Conservation (phyloP, 2,888 invertebrate species). For the Scaptomyza tumidula region DNA sequence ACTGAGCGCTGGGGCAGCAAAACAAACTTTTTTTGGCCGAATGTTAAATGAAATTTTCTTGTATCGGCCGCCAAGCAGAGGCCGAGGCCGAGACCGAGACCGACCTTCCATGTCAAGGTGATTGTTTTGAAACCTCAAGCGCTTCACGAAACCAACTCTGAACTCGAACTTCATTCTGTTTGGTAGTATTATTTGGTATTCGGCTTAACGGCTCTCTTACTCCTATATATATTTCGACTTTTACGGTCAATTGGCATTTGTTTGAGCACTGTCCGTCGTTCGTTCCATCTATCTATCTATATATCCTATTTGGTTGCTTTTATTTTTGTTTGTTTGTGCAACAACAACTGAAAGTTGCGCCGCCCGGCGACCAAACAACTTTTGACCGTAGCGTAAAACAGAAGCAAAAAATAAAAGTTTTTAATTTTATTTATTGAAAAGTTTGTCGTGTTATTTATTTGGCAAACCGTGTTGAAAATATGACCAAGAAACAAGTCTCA, state of each 20-base stretch:
- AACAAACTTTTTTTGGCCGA: slow-evolving; percentile 46
- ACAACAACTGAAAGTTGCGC: slow-evolving; percentile 56
- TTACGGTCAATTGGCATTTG: slow-evolving; percentile 80
- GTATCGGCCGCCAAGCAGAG: slow-evolving; percentile 2
- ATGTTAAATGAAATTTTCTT: slow-evolving; percentile 52
- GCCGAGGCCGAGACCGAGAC: too few species aligned
- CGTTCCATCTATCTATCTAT: slow-evolving; percentile 6
- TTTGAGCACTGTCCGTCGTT: slow-evolving; percentile 42
- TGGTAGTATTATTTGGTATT: slow-evolving; percentile 34
- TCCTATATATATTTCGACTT: slow-evolving; percentile 54
- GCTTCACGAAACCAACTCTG: slow-evolving; percentile 45
- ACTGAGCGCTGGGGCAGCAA: slow-evolving; percentile 41
- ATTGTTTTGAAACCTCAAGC: slow-evolving; percentile 78
- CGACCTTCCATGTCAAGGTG: slow-evolving; percentile 69
- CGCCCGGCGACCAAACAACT: slow-evolving; percentile 68
- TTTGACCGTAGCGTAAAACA: slow-evolving; percentile 57
- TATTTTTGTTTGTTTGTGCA: slow-evolving; percentile 50
- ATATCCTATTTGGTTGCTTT: slow-evolving; percentile 9
- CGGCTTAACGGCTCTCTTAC: slow-evolving; percentile 22
- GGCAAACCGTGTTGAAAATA: slow-evolving; percentile 72
- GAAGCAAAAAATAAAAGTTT: slow-evolving; percentile 62
- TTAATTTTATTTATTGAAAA: slow-evolving; percentile 80
- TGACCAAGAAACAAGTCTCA: slow-evolving; percentile 49
- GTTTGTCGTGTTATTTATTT: slow-evolving; percentile 76
- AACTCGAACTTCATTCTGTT: slow-evolving; percentile 8